These are phyloP conservation scores for Baryphthengus martii DNA, from an alignment of 2,113 vertebrate species.

Conservation along the genomic window DNA sequence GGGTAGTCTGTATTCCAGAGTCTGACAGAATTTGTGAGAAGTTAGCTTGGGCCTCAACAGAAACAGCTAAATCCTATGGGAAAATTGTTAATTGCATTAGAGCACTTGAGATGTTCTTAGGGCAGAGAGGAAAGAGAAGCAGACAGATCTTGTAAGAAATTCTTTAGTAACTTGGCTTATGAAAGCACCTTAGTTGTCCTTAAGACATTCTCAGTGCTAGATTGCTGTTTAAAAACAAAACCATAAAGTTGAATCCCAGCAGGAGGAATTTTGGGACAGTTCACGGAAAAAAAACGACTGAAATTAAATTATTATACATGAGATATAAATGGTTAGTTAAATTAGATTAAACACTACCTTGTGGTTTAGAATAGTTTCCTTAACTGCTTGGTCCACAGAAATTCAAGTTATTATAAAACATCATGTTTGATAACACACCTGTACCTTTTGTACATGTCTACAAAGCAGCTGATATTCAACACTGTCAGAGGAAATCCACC, in stretches of 20 bases:
- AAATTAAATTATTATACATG: background rate
- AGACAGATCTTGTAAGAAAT: background rate
- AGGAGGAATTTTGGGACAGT: background rate
- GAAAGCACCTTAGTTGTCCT: background rate
- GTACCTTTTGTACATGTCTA: background rate
- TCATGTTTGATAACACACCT: background rate
- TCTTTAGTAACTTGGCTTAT: background rate
- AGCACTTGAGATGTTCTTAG: background rate
- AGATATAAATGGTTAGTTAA: background rate
- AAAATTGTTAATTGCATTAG: background rate
- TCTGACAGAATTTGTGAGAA: background rate
- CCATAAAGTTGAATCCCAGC: background rate
- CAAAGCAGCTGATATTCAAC: background rate
- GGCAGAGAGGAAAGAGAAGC: background rate
- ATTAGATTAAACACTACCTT: background rate
- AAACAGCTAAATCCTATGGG: background rate
- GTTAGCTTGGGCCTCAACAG: background rate
- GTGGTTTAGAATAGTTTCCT: background rate
- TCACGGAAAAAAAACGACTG: background rate
- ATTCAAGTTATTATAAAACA: background rate
- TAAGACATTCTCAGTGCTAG: background rate
- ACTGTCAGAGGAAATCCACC: background rate
- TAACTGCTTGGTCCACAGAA: background rate
- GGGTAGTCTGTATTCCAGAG: background rate
- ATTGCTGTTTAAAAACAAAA: background rate